Conservation (phyloP, 2,113 vertebrate genomes). For the Triplophysa rosa region DNA sequence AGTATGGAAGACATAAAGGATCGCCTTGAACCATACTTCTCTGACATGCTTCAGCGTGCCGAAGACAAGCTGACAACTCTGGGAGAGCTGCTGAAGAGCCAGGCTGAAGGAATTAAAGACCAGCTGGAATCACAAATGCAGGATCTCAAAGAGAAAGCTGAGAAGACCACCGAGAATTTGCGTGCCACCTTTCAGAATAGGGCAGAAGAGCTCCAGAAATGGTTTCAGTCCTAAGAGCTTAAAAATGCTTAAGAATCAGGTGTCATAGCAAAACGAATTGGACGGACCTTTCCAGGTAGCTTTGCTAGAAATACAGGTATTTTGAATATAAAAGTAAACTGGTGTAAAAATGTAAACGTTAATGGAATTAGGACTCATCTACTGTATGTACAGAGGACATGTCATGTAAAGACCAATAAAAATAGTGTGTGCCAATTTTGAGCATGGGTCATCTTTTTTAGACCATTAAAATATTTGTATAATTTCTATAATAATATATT, state of each 20-base stretch:
- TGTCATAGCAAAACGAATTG: no score
- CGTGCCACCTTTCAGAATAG: conserved; percentile 55
- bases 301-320: neutral
- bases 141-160: conserved; percentile 57
- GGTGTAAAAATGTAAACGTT: no score
- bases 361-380: neutral
- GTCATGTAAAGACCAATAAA: conserved; percentile 13
- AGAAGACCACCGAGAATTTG: conserved; percentile 54
- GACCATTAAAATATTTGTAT: no score
- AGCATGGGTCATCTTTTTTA: neutral
- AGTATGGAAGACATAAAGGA: conserved; percentile 58
- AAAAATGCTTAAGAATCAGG: neutral
- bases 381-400: conserved; percentile 8
- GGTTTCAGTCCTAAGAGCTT: conserved; percentile 61
- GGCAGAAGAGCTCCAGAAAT: conserved; percentile 57
- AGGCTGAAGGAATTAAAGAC: conserved; percentile 57
- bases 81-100: conserved; percentile 64
- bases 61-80: conserved; percentile 66
- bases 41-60: conserved; percentile 64
- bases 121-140: conserved; percentile 51
- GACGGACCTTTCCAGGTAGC: neutral
- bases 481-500: no score
- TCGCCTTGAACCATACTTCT: conserved; percentile 64
- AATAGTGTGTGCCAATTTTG: neutral
- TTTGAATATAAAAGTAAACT: neutral